Conservation (phyloP, 2,797 vertebrate species). For the Epinephelus awoara region DNA sequence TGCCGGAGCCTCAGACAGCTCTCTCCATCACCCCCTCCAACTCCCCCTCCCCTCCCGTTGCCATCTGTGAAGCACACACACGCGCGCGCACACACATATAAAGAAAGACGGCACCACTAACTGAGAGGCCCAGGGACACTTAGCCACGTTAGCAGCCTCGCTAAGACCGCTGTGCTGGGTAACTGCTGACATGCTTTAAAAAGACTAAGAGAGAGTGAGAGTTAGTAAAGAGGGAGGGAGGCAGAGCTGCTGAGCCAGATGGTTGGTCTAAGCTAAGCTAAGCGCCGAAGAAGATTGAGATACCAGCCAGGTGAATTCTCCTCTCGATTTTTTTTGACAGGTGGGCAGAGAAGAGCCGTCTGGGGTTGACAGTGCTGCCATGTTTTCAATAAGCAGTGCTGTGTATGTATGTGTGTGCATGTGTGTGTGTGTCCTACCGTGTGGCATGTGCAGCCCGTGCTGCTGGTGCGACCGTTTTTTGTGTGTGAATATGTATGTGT, state of each 20-base stretch:
- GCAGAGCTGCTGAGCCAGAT: constrained; percentile 80
- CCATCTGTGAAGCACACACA: constrained; percentile 82
- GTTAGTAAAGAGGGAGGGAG: constrained; percentile 44
- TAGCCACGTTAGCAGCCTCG: constrained; percentile 79
- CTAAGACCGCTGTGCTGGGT: constrained; percentile 68
- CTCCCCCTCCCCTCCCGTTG: constrained; percentile 75
- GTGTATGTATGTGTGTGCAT: constrained; percentile 10
- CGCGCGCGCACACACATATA: constrained; percentile 29
- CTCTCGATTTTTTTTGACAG: constrained; percentile 68
- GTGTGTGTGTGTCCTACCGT: constrained; percentile 33
- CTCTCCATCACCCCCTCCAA: constrained; percentile 84
- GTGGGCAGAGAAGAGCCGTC: constrained; percentile 67
- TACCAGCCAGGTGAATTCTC: constrained; percentile 82
- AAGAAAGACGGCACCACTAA: constrained; percentile 65
- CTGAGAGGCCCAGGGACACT: constrained; percentile 74
- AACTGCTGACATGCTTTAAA: constrained; percentile 81
- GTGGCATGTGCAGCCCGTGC: constrained; percentile 55
- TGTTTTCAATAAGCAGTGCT: constrained; percentile 55
- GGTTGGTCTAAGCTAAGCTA: constrained; percentile 78
- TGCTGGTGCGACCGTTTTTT: constrained; percentile 77
- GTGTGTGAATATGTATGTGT: constrained; percentile 75
- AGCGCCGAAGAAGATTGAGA: constrained; percentile 76
- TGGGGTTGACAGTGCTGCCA: constrained; percentile 66
- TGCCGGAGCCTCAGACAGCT: constrained; percentile 85
- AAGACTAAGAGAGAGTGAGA: constrained; percentile 74